Conservation (phyloP, 2,797 vertebrate genomes). For the Octomys mimax region DNA sequence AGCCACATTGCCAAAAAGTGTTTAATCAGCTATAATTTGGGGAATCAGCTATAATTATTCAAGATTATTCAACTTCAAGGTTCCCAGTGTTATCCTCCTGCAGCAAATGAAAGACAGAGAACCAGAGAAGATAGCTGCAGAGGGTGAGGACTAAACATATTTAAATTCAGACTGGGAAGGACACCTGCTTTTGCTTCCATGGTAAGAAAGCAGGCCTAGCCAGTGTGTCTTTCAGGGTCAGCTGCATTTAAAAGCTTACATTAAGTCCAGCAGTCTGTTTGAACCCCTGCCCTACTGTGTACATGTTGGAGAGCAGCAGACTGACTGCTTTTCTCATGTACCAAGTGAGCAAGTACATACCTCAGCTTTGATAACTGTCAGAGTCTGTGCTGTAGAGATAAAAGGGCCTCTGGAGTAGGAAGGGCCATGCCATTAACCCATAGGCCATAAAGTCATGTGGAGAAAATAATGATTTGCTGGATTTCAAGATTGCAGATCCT, state of each 20-base stretch:
- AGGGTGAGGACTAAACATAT: not conserved
- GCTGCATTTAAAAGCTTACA: not conserved
- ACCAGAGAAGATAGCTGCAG: not conserved
- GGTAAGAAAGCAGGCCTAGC: not conserved
- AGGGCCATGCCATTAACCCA: not conserved
- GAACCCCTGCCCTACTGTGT: not conserved
- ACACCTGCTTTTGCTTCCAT: not conserved
- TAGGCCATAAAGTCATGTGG: not conserved
- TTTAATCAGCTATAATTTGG: not conserved
- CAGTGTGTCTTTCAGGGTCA: not conserved
- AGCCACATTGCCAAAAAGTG: not conserved
- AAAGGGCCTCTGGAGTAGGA: not conserved
- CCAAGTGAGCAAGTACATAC: not conserved
- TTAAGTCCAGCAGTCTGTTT: not conserved
- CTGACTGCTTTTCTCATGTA: not conserved
- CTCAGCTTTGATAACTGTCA: not conserved
- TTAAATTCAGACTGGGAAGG: not conserved
- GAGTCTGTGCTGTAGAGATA: not conserved
- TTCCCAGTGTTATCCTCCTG: not conserved
- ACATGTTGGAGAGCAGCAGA: not conserved
- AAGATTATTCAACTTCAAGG: not conserved
- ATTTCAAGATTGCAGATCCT: not conserved
- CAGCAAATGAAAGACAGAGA: not conserved
- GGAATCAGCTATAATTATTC: not conserved
- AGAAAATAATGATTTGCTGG: not conserved